Conservation (phyloP, 2,113 vertebrate species). For the Pontoporia blainvillei region DNA sequence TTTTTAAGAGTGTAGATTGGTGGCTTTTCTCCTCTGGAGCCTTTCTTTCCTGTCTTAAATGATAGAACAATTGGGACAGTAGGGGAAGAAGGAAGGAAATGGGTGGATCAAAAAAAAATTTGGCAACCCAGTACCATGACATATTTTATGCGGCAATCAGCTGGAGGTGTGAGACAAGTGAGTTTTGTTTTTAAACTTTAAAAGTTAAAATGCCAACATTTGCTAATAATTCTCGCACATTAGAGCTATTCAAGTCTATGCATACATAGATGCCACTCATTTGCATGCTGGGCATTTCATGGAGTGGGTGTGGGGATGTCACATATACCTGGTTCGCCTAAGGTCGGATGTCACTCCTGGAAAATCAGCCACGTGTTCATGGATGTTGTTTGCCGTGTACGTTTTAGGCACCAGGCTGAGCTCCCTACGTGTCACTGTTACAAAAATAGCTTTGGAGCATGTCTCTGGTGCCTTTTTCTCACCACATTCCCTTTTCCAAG, state of each 20-base stretch:
- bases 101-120: no score
- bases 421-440: neutral
- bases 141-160: neutral
- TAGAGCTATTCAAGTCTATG: neutral
- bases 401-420: neutral
- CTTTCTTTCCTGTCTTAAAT: neutral
- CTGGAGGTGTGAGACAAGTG: neutral
- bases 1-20: neutral
- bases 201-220: neutral
- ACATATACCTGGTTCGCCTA: neutral
- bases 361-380: fast-evolving
- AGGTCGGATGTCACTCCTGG: fast-evolving
- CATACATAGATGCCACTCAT: neutral
- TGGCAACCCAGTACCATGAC: neutral
- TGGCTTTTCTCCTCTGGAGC: neutral
- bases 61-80: neutral
- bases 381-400: neutral
- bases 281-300: neutral
- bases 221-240: neutral
- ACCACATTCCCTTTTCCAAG: neutral
- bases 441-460: neutral
- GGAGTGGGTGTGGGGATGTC: neutral
- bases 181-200: neutral
- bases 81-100: neutral
- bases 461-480: neutral